Conservation (phyloP, 1,140 invertebrate species). For the Trachymyrmex cornetzi region DNA sequence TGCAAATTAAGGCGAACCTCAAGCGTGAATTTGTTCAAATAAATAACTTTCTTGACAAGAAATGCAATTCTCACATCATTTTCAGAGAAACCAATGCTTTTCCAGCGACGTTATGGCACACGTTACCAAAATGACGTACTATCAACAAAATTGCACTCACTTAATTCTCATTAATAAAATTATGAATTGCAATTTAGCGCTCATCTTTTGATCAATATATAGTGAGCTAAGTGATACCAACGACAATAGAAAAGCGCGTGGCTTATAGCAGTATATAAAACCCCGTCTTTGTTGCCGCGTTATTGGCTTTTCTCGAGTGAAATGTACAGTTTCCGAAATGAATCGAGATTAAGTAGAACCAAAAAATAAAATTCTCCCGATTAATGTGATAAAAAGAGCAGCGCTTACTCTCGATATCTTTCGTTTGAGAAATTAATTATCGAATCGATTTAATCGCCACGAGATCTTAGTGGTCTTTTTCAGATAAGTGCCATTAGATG, state of each 20-base stretch:
- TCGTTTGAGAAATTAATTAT: background rate
- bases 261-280: background rate
- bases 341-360: background rate
- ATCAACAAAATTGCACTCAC: conserved; percentile 8
- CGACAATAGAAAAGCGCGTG: background rate
- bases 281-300: conserved; percentile 3
- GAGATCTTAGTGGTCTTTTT: background rate
- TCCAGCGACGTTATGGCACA: background rate
- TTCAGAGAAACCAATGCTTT: background rate
- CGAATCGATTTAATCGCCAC: background rate
- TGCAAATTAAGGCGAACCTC: conserved; percentile 57
- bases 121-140: conserved; percentile 38
- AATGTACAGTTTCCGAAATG: conserved; percentile 2
- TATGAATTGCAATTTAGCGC: conserved; percentile 38
- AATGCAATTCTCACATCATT: conserved; percentile 9
- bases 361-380: background rate
- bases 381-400: background rate
- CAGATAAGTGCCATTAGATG: background rate
- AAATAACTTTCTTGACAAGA: conserved; percentile 33
- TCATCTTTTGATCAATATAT: background rate
- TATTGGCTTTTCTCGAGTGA: background rate
- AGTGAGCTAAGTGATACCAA: background rate
- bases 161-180: conserved; percentile 50
- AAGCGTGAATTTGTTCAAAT: conserved; percentile 11
- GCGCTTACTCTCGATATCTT: background rate